Evolutionary conservation across 1,140 invertebrate species (phyloP).

Genomic region (Drosophila suzukii): DNA sequence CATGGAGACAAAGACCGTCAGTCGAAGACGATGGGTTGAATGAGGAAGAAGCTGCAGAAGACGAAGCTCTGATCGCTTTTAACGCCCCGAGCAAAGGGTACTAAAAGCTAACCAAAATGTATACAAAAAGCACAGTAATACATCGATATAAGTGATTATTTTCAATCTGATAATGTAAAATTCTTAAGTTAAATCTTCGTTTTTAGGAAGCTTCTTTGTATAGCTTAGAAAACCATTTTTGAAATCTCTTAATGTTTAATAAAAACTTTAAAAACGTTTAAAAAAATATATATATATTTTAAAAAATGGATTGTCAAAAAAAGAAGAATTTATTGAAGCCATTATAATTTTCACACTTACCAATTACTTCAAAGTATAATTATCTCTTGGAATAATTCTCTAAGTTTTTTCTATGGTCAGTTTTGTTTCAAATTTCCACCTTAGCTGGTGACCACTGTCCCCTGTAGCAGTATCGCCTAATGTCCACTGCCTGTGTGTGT

Average conservation of each 20-base stretch:
- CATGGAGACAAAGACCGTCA: conserved; percentile 23
- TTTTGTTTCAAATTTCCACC: not conserved
- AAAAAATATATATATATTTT: too few species aligned
- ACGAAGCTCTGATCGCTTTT: conserved; percentile 48
- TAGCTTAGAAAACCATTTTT: too few species aligned
- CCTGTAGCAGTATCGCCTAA: conserved; percentile 19
- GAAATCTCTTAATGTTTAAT: too few species aligned
- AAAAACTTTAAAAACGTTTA: too few species aligned
- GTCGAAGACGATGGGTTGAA: conserved; percentile 17
- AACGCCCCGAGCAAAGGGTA: conserved; percentile 44
- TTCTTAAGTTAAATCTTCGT: too few species aligned
- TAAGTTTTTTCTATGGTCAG: too few species aligned
- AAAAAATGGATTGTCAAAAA: too few species aligned
- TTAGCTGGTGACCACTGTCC: conserved; percentile 35
- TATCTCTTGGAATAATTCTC: too few species aligned
- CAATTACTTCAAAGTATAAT: too few species aligned
- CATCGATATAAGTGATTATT: not conserved
- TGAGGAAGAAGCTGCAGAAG: conserved; percentile 31
- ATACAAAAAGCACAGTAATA: conserved; percentile 6
- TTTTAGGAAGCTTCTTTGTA: too few species aligned
- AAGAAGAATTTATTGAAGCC: too few species aligned
- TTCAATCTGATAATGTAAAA: not conserved
- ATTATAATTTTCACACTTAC: too few species aligned
- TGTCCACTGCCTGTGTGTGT: conserved; percentile 49
- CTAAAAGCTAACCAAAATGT: conserved; percentile 47